Base-by-base conservation (phyloP, 2,113 vertebrate species). In the Symphodus melops region DNA sequence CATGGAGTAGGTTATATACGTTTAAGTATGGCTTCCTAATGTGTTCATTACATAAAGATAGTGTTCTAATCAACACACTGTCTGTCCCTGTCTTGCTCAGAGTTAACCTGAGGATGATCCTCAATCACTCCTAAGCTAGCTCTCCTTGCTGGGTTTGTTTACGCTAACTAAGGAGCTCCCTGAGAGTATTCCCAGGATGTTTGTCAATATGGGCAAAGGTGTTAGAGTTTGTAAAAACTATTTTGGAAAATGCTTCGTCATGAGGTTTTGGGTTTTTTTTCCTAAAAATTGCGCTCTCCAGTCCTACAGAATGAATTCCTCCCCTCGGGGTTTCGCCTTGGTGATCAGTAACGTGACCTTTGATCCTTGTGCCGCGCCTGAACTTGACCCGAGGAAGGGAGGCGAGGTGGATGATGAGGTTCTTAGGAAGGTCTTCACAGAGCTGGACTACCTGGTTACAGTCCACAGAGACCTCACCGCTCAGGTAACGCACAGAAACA, bases 271-370 rank as follows among this genome's bases (percentile, higher is more conserved):
- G 28, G 54, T 13, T 55, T 21, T 58, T 19, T 55, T 33, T 66
- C 36, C 65, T 58, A 33, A 33, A 33, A 5, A 33, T 33, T 13
- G 19, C 21, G 2, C 16, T 10, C 51, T 64, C 17, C 68, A 99
- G 98, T 96, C 98, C 2, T 99, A 99, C 75, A 94, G 86, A 49
- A 91, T 99, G 94, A 79, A 68, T 33, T 96, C 98, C 3, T 87
- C 88, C 25, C 97, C 97, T 0, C 94, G 96, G 10, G 98, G 98
- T 51, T 86, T 96, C 39, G 97, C 96, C 0, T 84, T 99, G 79
- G 95, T 99, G 66, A 94, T 99, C 79, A 99, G 98, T 84, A 99
- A 99, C 0, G 92, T 97, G 80, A 92, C 52, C 52, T 99, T 99
- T 89, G 94, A 93, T 49, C 82, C 91, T 0, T 42, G 25, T 46